Conservation (phyloP, 1,140 invertebrate genomes). For the Alviniconcha marisindica region DNA sequence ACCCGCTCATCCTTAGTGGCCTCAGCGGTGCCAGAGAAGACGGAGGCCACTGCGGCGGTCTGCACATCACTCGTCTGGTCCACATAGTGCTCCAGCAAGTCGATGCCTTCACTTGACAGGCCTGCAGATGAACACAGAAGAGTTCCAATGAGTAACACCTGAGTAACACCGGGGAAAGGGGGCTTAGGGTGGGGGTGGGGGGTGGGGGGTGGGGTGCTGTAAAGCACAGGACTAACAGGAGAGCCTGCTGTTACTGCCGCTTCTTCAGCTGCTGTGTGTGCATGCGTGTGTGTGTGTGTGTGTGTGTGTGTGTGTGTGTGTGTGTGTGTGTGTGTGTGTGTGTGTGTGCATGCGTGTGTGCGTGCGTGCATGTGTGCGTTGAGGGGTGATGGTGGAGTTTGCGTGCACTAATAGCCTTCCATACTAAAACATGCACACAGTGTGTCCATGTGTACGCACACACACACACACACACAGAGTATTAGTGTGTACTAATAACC, state of each 20-base stretch:
- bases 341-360: slow-evolving; percentile 23
- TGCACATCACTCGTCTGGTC: slow-evolving; percentile 95
- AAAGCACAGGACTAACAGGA: background rate
- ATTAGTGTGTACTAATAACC: background rate
- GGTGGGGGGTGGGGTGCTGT: background rate
- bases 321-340: slow-evolving; percentile 26
- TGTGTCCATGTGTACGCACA: background rate
- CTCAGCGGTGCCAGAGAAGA: slow-evolving; percentile 83
- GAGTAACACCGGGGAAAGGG: background rate
- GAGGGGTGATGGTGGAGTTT: background rate
- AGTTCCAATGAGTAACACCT: background rate
- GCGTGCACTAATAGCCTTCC: background rate
- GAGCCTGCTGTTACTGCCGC: background rate
- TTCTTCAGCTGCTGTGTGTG: slow-evolving; percentile 33
- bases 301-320: slow-evolving; percentile 27
- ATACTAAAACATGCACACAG: background rate
- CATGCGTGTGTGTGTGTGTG: slow-evolving; percentile 37
- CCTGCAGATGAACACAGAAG: slow-evolving; percentile 48
- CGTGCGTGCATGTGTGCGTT: background rate
- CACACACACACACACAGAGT: background rate
- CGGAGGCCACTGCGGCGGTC: slow-evolving; percentile 89
- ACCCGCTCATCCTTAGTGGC: slow-evolving; percentile 80
- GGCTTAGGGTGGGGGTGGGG: background rate
- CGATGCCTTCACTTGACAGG: slow-evolving; percentile 77
- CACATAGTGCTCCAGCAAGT: slow-evolving; percentile 91